Base-by-base conservation (phyloP, 2,797 vertebrate species). In the Hydrophis major region DNA sequence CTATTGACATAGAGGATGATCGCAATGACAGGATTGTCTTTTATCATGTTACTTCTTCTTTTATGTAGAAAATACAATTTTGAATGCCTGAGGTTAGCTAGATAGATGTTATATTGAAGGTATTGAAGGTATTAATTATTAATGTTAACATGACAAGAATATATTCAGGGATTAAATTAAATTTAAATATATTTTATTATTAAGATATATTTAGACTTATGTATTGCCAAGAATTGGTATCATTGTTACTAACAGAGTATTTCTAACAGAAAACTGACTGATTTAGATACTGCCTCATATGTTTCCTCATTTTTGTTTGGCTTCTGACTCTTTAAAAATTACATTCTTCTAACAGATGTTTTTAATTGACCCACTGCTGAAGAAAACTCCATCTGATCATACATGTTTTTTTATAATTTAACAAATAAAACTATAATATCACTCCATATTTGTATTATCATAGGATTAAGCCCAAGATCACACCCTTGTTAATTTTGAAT, bases 291-390 rank as follows among this genome's bases (percentile, higher is more conserved):
- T 95, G 92, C 92, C 90, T 93, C 90, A 89, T 89, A 10, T 89
- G 50, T 92, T 90, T 94, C 92, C 94, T 92, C 92, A 16, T 91
- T 93, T 69, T 90, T 93, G 83, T 92, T 91, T 94, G 90, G 86
- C 92, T 96, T 86, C 93, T 69, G 94, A 91, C 93, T 92, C 83
- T 90, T 93, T 27, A 61, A 87, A 93, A 94, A 53, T 16, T 89
- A 89, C 83, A 53, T 89, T 93, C 78, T 90, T 96, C 92, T 60
- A 94, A 37, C 20, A 93, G 90, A 94, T 13, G 93, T 32, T 95
- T 96, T 92, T 95, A 74, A 28, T 93, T 96, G 92, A 90, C 94
- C 95, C 88, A 94, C 92, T 94, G 74, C 20, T 66, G 89, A 91
- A 57, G 42, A 93, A 42, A 95, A 89, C 12, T 74, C 88, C 22